These are phyloP conservation scores for Clarias fuscus DNA, from an alignment of 2,797 vertebrate species.

Conservation along the genomic window DNA sequence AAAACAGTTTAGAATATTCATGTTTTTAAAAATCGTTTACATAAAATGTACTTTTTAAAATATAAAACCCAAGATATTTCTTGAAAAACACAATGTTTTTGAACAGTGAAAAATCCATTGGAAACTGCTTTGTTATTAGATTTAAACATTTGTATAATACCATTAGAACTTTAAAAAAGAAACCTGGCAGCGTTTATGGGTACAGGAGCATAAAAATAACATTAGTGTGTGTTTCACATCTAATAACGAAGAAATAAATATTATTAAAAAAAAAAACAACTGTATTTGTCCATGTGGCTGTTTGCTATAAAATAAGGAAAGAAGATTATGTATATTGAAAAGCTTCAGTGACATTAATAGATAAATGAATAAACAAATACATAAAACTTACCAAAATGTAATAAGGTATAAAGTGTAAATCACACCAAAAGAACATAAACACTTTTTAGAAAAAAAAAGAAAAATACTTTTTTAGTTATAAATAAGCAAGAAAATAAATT, in stretches of 20 bases:
- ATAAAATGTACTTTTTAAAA: background rate
- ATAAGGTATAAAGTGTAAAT: no score
- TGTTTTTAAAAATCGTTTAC: background rate
- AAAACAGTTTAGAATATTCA: background rate
- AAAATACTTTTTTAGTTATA: no score
- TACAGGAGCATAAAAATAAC: background rate
- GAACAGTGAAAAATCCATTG: background rate
- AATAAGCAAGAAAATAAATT: background rate
- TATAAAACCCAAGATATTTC: no score
- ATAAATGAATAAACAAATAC: no score
- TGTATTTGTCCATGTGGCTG: constrained; percentile 59
- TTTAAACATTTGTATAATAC: background rate
- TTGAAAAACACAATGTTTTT: background rate
- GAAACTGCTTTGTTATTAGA: background rate
- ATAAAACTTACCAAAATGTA: background rate
- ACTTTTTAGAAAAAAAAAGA: no score
- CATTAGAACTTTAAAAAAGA: background rate
- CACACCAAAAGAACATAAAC: no score
- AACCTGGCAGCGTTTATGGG: background rate
- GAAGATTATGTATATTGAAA: background rate
- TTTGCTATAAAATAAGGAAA: constrained; percentile 45
- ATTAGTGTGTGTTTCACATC: background rate
- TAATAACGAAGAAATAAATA: background rate
- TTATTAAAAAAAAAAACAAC: no score
- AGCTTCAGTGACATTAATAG: background rate